Conservation (phyloP, 2,797 vertebrate species). For the Margarornis squamiger region DNA sequence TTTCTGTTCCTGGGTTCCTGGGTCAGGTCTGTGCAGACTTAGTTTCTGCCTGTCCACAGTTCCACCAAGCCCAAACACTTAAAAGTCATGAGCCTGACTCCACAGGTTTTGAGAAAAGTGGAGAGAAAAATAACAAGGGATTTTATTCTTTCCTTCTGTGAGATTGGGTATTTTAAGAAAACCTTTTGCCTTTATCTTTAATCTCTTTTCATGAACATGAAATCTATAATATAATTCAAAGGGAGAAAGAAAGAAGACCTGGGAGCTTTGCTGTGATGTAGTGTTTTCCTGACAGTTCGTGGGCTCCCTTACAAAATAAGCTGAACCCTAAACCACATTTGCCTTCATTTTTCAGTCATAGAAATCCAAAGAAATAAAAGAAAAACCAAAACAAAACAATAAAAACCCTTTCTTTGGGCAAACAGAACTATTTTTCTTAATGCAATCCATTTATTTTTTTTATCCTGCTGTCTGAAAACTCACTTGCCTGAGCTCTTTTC, state of each 20-base stretch:
- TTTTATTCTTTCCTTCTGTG: not conserved
- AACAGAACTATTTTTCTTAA: constrained; percentile 14
- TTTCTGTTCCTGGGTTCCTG: not conserved
- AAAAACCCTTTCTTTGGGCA: not conserved
- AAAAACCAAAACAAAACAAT: not conserved
- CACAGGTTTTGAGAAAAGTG: not conserved
- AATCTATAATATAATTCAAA: not conserved
- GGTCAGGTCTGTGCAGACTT: not conserved
- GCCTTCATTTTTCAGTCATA: not conserved
- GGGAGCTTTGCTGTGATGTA: not conserved
- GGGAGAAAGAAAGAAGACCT: not conserved
- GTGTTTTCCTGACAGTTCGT: not conserved
- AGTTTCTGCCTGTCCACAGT: not conserved
- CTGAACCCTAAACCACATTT: not conserved
- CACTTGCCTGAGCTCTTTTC: constrained; percentile 1
- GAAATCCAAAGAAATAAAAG: not conserved
- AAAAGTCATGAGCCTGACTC: rapidly evolving
- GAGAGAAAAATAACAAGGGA: not conserved
- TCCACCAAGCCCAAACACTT: not conserved
- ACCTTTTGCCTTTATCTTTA: not conserved
- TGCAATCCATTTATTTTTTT: not conserved
- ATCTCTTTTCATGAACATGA: not conserved
- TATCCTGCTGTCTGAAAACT: constrained; percentile 20
- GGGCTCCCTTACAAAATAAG: not conserved
- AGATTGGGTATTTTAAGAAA: not conserved